phyloP scores from a whole-genome alignment of 23 tunicate species.

The Ascidia mentula region DNA sequence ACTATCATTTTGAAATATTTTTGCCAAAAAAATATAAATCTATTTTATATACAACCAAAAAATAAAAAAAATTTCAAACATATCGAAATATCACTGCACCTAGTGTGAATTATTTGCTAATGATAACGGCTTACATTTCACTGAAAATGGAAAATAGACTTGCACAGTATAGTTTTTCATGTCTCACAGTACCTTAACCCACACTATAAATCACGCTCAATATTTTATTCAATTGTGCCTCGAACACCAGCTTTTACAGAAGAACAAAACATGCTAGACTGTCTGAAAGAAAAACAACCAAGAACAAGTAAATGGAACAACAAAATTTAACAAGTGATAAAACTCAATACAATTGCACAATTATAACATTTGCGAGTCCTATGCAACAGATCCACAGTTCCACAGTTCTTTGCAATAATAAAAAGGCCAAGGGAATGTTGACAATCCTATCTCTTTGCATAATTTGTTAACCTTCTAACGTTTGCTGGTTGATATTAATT shows the following conservation, averaged over 20 bases:
- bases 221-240: neutral
- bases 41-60: no score
- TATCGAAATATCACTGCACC: no score
- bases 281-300: neutral
- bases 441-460: neutral
- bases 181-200: no score
- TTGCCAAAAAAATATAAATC: no score
- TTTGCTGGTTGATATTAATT: no score
- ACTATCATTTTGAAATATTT: no score
- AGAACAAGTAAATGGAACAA: constrained; percentile 2
- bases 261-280: constrained; percentile 7
- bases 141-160: no score
- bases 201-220: neutral
- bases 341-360: constrained; percentile 1
- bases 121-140: no score
- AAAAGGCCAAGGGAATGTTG: neutral
- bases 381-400: neutral
- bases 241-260: constrained; percentile 11
- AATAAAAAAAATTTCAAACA: no score
- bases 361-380: neutral
- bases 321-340: neutral
- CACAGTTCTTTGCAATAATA: neutral
- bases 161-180: no score
- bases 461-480: no score
- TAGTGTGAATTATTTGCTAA: no score